These are phyloP conservation scores for Folsomia candida DNA, from an alignment of 2,888 invertebrate species.

Conservation along the genomic window DNA sequence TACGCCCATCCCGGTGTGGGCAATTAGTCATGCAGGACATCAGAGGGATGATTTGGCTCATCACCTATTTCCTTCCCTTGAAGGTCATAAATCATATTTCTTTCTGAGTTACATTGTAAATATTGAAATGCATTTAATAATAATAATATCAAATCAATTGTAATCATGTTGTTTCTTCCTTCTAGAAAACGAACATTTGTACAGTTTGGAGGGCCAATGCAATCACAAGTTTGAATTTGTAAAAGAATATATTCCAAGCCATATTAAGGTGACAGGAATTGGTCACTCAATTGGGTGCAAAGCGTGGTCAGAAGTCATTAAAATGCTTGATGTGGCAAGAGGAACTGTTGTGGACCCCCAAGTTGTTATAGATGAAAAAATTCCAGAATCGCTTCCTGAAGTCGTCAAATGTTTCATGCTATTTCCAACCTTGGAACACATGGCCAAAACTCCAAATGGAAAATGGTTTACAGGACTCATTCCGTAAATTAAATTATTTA, in stretches of 20 bases:
- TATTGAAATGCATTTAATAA: neutral
- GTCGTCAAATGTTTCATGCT: conserved; percentile 69
- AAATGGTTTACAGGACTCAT: conserved; percentile 65
- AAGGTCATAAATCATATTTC: neutral
- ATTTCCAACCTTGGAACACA: conserved; percentile 83
- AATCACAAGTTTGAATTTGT: conserved; percentile 77
- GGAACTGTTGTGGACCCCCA: conserved; percentile 53
- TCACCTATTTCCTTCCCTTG: neutral
- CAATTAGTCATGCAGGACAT: conserved; percentile 80
- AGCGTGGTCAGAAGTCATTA: conserved; percentile 71
- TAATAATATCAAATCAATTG: neutral
- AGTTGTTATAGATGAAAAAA: no score
- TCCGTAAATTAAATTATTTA: no score
- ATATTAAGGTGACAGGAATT: conserved; percentile 74
- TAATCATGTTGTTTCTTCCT: conserved; percentile 7
- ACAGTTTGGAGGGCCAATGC: conserved; percentile 74
- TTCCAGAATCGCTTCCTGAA: conserved; percentile 55
- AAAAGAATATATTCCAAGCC: conserved; percentile 66
- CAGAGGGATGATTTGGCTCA: conserved; percentile 54
- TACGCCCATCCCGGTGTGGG: conserved; percentile 70
- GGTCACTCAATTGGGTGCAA: conserved; percentile 91
- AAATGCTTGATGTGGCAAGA: conserved; percentile 53
- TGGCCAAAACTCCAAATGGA: conserved; percentile 75
- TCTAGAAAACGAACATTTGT: conserved; percentile 61
- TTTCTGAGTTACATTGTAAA: no score